phyloP scores from a whole-genome alignment of 2,113 vertebrate species.

The Emydura subglobosa region DNA sequence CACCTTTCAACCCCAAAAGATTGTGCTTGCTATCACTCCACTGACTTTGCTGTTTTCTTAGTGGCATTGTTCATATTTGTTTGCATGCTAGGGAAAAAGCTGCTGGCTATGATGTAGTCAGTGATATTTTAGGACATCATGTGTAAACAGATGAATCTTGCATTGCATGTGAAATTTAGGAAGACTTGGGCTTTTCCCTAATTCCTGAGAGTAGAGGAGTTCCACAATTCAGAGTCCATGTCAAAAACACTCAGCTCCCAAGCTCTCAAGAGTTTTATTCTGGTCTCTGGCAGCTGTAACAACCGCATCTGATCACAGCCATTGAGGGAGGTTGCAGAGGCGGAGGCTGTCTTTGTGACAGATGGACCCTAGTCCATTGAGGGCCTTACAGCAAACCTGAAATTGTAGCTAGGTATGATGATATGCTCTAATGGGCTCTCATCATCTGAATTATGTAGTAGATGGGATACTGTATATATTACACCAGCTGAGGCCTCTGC shows the following conservation, averaged over 20 bases:
- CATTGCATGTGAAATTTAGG: neutral
- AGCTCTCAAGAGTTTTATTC: neutral
- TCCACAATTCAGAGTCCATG: neutral
- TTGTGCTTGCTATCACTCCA: neutral
- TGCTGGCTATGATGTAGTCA: neutral
- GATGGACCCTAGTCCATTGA: neutral
- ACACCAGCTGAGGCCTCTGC: neutral
- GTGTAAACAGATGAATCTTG: constrained; percentile 16
- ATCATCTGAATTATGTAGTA: neutral
- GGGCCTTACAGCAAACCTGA: neutral
- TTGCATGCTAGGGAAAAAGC: neutral
- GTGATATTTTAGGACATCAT: neutral
- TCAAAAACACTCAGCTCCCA: neutral
- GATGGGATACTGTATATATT: fast-evolving
- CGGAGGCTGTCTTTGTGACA: neutral
- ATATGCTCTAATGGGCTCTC: neutral
- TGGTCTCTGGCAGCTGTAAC: neutral
- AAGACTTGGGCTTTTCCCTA: neutral
- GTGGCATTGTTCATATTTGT: neutral
- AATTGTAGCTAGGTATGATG: neutral
- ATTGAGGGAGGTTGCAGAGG: neutral
- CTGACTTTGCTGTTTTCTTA: neutral
- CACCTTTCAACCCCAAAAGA: neutral
- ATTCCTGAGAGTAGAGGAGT: neutral
- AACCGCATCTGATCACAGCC: neutral